A percentile compares a stretch with the other conserved stretches of the same genome.
Evolutionary conservation across 1,140 invertebrate genomes (phyloP).

Genomic region (Bombus sylvicola): DNA sequence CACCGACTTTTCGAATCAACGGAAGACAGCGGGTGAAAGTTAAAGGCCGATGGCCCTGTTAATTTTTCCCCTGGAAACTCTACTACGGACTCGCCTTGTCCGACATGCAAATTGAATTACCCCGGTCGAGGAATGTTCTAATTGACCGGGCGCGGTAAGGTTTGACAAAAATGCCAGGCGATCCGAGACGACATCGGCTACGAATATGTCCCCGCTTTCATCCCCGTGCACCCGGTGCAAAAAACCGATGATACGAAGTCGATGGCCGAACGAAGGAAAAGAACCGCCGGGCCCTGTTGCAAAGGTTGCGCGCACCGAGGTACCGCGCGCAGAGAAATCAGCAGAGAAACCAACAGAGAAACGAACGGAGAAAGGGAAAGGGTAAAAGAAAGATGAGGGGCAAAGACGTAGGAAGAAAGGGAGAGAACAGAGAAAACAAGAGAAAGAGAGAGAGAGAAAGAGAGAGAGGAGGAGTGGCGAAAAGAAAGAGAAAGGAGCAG

Average conservation of each 20-base stretch:
- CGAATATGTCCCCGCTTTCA: constrained; percentile 61
- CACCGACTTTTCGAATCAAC: no score
- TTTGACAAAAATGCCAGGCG: constrained; percentile 45
- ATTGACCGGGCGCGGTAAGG: constrained; percentile 21
- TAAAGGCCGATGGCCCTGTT: neutral
- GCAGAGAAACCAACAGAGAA: neutral
- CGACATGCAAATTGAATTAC: constrained; percentile 37
- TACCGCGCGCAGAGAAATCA: neutral
- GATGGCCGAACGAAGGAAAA: constrained; percentile 61
- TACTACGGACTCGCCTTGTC: no score
- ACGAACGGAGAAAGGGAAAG: neutral
- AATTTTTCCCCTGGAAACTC: constrained; percentile 8
- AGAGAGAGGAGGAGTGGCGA: neutral
- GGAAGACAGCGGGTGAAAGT: no score
- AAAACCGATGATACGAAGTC: constrained; percentile 63
- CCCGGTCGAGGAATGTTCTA: constrained; percentile 31
- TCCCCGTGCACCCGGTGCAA: constrained; percentile 50
- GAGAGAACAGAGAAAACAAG: neutral
- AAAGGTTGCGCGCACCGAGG: neutral
- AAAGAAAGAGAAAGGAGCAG: neutral
- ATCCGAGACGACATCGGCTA: constrained; percentile 42
- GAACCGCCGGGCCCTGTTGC: constrained; percentile 16
- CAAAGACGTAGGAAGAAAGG: neutral
- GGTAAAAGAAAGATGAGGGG: constrained; percentile 7
- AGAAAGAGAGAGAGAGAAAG: neutral